Percentiles rank a stretch among this genome's conserved stretches.
These are phyloP conservation scores for Leucophenga maculata DNA, from an alignment of 2,888 invertebrate genomes.

Conservation along the genomic window DNA sequence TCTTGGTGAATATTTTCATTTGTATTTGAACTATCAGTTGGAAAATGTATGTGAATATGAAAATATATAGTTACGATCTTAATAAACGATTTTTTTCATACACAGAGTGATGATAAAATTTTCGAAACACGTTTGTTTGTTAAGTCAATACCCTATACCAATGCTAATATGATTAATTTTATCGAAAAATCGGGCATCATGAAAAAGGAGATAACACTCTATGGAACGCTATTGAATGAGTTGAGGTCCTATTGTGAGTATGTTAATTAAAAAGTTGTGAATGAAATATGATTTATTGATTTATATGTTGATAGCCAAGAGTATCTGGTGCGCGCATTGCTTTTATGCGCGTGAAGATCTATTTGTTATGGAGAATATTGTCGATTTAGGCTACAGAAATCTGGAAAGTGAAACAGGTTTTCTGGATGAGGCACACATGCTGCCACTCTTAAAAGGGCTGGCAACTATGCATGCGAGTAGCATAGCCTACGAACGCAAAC, in stretches of 20 bases:
- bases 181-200: constrained; percentile 51
- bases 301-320: constrained; percentile 51
- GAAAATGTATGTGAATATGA: constrained; percentile 38
- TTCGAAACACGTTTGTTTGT: constrained; percentile 54
- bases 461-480: constrained; percentile 71
- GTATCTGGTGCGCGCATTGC: constrained; percentile 66
- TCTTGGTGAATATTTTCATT: constrained; percentile 64
- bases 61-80: background rate
- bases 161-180: constrained; percentile 45
- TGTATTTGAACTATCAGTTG: constrained; percentile 50
- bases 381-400: constrained; percentile 53
- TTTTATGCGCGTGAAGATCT: constrained; percentile 66
- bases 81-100: constrained; percentile 9
- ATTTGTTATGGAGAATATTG: constrained; percentile 72
- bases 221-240: constrained; percentile 53
- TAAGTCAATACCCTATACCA: constrained; percentile 56
- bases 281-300: background rate
- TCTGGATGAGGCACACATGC: constrained; percentile 64
- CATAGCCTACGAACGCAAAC: constrained; percentile 68
- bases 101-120: constrained; percentile 6
- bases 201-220: constrained; percentile 58
- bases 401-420: constrained; percentile 41
- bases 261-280: background rate
- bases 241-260: constrained; percentile 57
- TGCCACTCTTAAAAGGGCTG: constrained; percentile 63